phyloP scores from a whole-genome alignment of 2,113 vertebrate species.

The Prolemur simus region DNA sequence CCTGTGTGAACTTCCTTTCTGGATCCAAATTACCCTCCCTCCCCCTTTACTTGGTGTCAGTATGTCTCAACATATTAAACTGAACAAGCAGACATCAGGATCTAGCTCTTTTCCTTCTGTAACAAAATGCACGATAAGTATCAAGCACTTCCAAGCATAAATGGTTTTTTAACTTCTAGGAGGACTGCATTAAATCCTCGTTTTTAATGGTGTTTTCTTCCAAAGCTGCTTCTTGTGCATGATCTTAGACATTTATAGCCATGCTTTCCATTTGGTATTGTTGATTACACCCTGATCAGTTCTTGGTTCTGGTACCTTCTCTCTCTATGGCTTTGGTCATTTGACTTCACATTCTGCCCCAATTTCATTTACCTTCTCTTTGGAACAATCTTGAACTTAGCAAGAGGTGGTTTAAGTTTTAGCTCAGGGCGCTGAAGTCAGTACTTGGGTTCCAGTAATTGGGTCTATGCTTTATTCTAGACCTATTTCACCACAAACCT shows the following conservation, averaged over 20 bases:
- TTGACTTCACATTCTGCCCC: background rate
- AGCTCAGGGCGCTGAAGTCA: background rate
- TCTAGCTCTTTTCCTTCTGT: background rate
- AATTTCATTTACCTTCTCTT: background rate
- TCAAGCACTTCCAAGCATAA: background rate
- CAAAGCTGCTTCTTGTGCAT: background rate
- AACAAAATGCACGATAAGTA: background rate
- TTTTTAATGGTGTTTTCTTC: background rate
- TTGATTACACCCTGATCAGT: fast-evolving
- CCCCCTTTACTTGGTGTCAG: background rate
- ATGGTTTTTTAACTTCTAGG: background rate
- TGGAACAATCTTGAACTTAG: background rate
- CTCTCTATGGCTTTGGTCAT: background rate
- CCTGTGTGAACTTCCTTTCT: slow-evolving; percentile 74
- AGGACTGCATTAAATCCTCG: background rate
- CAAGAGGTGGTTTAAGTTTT: background rate
- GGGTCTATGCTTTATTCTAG: background rate
- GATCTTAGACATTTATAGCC: background rate
- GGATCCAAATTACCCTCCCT: slow-evolving; percentile 52
- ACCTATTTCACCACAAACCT: background rate
- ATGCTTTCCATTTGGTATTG: background rate
- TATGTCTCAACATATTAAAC: slow-evolving; percentile 56
- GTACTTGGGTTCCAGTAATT: no score
- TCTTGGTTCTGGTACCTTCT: background rate
- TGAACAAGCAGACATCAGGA: background rate